Conservation (phyloP, 2,888 invertebrate species). For the Buathra laborator region DNA sequence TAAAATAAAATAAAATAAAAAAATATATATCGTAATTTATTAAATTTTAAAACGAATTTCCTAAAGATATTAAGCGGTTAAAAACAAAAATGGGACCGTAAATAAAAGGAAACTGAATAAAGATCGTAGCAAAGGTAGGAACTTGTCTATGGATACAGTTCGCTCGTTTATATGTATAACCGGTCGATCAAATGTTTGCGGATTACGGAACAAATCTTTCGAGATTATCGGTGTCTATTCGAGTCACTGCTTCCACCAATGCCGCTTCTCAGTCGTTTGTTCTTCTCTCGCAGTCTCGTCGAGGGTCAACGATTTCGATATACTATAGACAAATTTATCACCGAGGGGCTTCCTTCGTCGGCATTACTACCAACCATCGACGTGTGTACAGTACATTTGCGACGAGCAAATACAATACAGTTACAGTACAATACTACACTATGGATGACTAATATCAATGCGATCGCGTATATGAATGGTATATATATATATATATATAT, state of each 20-base stretch:
- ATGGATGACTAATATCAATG: neutral
- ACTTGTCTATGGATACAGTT: neutral
- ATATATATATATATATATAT: neutral
- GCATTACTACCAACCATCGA: slow-evolving; percentile 22
- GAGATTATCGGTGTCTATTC: neutral
- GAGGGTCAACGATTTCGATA: slow-evolving; percentile 67
- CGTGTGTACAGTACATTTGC: slow-evolving; percentile 17
- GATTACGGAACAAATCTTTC: neutral
- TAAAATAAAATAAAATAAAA: too few relatives aligned
- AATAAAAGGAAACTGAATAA: neutral
- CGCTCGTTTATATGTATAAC: neutral
- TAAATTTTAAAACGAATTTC: too few relatives aligned
- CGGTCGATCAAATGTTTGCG: neutral
- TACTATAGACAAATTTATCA: slow-evolving; percentile 66
- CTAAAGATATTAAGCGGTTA: neutral
- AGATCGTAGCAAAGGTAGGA: neutral
- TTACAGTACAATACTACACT: neutral
- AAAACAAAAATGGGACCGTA: neutral
- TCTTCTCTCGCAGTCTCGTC: slow-evolving; percentile 46
- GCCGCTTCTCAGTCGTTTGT: neutral
- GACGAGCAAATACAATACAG: slow-evolving; percentile 16
- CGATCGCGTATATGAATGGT: neutral
- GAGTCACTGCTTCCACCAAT: neutral
- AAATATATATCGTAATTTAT: too few relatives aligned
- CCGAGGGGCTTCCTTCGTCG: slow-evolving; percentile 62